Percentiles rank a stretch among this genome's conserved stretches.
Conservation (phyloP, 1,140 invertebrate genomes). For the Micrasema minimum region DNA sequence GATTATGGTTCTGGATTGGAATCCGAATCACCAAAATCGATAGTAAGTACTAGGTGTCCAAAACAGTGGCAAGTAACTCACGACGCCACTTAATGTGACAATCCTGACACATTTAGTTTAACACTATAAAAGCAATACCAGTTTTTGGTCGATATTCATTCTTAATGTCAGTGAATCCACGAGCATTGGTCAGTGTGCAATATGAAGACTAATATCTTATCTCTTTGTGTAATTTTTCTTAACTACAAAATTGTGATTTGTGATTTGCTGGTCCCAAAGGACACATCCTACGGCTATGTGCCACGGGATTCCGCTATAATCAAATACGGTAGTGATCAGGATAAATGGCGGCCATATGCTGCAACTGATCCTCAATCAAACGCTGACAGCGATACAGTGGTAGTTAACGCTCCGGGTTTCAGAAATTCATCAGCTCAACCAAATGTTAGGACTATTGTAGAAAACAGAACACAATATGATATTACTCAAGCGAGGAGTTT, state of each 20-base stretch:
- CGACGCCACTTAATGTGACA: conserved; percentile 46
- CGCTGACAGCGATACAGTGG: conserved; percentile 29
- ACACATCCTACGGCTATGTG: conserved; percentile 42
- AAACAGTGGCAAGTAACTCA: conserved; percentile 22
- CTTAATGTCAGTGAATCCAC: conserved; percentile 38
- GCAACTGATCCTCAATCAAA: background rate
- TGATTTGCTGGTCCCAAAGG: conserved; percentile 32
- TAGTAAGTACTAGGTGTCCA: background rate
- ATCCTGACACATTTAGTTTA: conserved; percentile 44
- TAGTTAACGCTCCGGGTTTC: conserved; percentile 4
- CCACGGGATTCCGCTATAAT: conserved; percentile 34
- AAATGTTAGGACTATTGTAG: background rate
- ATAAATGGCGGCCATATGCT: conserved; percentile 36
- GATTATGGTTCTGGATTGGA: conserved; percentile 6
- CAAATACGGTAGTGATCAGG: conserved; percentile 20
- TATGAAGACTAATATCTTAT: conserved; percentile 19
- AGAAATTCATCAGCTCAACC: background rate
- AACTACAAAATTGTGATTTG: background rate
- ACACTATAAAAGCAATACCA: conserved; percentile 44
- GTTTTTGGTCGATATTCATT: conserved; percentile 31
- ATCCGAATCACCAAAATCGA: background rate
- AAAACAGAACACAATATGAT: conserved; percentile 6
- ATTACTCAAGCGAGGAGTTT: conserved; percentile 34
- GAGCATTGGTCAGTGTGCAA: background rate
- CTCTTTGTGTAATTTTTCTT: conserved; percentile 22